Conservation (phyloP, 2,888 invertebrate species). For the Epiblema foenella region DNA sequence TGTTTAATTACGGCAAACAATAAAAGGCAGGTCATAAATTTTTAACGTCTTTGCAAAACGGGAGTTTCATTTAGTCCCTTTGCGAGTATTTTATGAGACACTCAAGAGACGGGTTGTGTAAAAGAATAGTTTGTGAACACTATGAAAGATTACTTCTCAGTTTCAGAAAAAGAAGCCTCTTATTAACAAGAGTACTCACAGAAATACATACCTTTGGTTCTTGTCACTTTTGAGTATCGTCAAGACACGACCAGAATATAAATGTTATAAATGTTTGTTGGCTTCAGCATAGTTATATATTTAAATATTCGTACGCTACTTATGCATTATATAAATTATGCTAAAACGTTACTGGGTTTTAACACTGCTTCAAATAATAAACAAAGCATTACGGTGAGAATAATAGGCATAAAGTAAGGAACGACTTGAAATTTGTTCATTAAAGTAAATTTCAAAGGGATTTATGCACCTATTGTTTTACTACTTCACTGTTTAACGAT, state of each 20-base stretch:
- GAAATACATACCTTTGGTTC: background rate
- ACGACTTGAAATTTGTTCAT: slow-evolving; percentile 35
- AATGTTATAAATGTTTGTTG: no score
- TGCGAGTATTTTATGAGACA: slow-evolving; percentile 42
- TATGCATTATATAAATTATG: background rate
- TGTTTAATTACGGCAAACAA: slow-evolving; percentile 58
- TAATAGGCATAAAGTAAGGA: slow-evolving; percentile 29
- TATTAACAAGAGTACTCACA: background rate
- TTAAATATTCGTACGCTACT: no score
- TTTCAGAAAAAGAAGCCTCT: background rate
- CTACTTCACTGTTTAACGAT: slow-evolving; percentile 38
- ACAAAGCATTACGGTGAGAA: background rate
- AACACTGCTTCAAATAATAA: background rate
- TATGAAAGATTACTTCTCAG: background rate
- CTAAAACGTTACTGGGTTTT: background rate
- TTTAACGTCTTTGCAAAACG: slow-evolving; percentile 77
- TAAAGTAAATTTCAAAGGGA: slow-evolving; percentile 24
- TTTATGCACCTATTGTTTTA: slow-evolving; percentile 41
- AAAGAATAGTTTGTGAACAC: slow-evolving; percentile 14
- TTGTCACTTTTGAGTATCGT: no score
- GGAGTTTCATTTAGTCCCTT: slow-evolving; percentile 46
- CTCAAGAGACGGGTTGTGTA: slow-evolving; percentile 2
- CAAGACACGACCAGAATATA: no score
- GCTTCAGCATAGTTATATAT: no score
- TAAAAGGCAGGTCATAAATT: slow-evolving; percentile 74